Evolutionary conservation across 92 coral and sea anemone genomes (phyloP).

Genomic region (Blastomussa wellsi): DNA sequence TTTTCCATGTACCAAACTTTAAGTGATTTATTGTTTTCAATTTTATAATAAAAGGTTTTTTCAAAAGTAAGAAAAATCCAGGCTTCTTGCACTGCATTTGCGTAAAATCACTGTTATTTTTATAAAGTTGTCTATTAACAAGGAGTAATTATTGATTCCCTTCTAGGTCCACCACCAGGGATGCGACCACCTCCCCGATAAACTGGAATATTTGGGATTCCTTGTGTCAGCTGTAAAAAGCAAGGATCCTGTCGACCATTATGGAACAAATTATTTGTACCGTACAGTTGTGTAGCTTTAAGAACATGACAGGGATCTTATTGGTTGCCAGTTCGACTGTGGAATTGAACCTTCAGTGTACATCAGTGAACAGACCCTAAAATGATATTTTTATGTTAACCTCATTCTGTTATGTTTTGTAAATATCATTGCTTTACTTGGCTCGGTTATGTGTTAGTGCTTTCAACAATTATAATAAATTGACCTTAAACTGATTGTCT

Average conservation of each 20-base stretch:
- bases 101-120: not conserved
- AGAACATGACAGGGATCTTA: not conserved
- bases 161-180: slow-evolving; percentile 75
- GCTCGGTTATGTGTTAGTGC: slow-evolving; percentile 7
- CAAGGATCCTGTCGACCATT: not conserved
- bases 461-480: slow-evolving; percentile 4
- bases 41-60: not conserved
- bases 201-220: not conserved
- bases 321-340: not conserved
- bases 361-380: not conserved
- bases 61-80: not conserved
- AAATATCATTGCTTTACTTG: not conserved
- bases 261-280: not conserved
- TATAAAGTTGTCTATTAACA: not conserved
- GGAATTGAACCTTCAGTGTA: not conserved
- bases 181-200: slow-evolving; percentile 75
- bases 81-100: no score
- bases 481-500: not conserved
- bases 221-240: not conserved
- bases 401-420: slow-evolving; percentile 1
- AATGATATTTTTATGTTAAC: not conserved
- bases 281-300: not conserved
- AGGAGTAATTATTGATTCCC: not conserved
- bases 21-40: no score
- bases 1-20: not conserved